Evolutionary conservation across 2,888 invertebrate genomes (phyloP), one percentile per base, ranked within the genome.

Genomic region (Platynereis dumerilii): DNA sequence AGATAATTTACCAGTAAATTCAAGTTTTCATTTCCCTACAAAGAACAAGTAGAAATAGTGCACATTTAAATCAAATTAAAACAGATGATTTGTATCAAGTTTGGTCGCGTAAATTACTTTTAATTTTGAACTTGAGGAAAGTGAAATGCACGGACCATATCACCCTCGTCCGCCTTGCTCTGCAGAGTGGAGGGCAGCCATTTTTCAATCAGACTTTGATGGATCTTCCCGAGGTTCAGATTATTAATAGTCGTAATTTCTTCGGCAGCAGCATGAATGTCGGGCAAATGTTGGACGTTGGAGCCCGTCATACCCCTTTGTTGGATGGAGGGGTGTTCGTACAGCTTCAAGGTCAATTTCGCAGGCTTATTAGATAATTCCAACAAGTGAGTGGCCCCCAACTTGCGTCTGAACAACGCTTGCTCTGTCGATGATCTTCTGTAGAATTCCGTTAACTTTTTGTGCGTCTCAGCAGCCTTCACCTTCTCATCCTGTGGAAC

Each of bases 391-490:
- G 72, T 68, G 34, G 77, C 74, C 1, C 71, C 74, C 34, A 80
- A 69, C 22, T 72, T 66, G 66, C 75, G 67, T 15, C 67, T 58
- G 68, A 74, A 77, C 44, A 80, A 67, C 0, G 75, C 72, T 63
- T 78, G 76, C 48, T 78, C 76, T 27, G 78, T 75, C 2, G 76
- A 72, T 59, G 79, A 66, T 42, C 75, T 72, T 60, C 73, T 68
- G 65, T 71, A 74, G 39, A 75, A 69, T n/a, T 69, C 68, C 29
- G 68, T 63, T 60, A 77, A 78, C 69, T 76, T 77, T 24, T 68
- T 60, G 60, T 71, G 72, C 0, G 76, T 75, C 57, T 66, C 71
- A 61, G 68, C 65, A 0, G 79, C 78, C 63, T 76, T 77, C 60
- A 34, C 12, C 12, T 34, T 34, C 7, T 34, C 12, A 34, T 34